Conservation (phyloP, 1,140 invertebrate genomes). For the Chironomus tepperi region DNA sequence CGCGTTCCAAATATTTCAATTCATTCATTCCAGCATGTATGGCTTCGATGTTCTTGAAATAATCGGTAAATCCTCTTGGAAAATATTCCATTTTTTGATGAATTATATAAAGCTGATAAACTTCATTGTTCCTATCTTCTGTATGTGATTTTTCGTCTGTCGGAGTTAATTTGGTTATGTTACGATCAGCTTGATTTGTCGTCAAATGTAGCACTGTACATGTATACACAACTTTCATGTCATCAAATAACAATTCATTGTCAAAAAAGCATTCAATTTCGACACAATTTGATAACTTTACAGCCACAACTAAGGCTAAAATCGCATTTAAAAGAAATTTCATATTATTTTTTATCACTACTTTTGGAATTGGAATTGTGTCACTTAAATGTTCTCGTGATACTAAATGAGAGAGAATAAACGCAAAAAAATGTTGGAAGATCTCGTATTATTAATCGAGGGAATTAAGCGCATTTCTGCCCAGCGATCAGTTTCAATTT, state of each 20-base stretch:
- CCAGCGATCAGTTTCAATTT: no score
- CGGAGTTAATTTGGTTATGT: not conserved
- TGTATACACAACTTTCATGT: not conserved
- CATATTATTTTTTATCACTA: no score
- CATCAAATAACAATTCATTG: not conserved
- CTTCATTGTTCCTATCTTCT: not conserved
- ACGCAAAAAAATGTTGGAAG: no score
- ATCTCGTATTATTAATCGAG: no score
- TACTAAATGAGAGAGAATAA: no score
- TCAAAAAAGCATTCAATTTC: constrained; percentile 1
- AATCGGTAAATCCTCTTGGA: not conserved
- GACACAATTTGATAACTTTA: not conserved
- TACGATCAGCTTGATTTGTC: not conserved
- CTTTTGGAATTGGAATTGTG: no score
- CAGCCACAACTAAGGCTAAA: no score
- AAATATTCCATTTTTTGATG: constrained; percentile 14
- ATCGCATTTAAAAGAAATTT: no score
- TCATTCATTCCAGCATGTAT: constrained; percentile 8
- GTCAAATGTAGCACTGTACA: not conserved
- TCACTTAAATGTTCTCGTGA: no score
- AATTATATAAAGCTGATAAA: not conserved
- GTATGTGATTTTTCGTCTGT: not conserved
- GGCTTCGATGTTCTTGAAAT: not conserved
- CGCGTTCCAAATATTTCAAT: not conserved
- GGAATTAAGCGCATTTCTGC: no score